phyloP scores from a whole-genome alignment of 2,113 vertebrate genomes.

The Hippopotamus amphibius region DNA sequence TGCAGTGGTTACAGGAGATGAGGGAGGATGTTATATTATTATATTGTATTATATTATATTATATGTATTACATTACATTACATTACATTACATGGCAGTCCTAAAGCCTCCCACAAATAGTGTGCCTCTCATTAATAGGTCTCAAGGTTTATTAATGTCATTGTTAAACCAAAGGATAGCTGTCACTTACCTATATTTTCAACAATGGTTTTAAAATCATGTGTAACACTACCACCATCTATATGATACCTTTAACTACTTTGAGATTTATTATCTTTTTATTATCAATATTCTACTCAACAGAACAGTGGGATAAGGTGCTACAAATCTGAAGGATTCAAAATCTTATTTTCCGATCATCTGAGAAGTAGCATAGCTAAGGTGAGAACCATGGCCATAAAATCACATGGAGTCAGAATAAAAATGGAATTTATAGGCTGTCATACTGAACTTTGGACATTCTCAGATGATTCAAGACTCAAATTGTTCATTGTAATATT shows the following conservation, averaged over 20 bases:
- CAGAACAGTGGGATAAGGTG: background rate
- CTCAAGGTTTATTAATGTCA: background rate
- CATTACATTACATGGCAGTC: background rate
- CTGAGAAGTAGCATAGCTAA: background rate
- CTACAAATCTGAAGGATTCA: background rate
- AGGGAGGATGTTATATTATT: background rate
- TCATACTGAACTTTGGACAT: background rate
- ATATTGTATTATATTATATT: background rate
- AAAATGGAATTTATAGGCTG: background rate
- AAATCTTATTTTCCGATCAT: background rate
- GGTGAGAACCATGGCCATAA: background rate
- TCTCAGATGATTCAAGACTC: background rate
- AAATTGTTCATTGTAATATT: background rate
- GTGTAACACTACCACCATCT: background rate
- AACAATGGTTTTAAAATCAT: slow-evolving; percentile 13
- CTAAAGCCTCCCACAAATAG: background rate
- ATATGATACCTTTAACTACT: background rate
- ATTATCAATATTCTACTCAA: background rate
- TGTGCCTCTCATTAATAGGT: background rate
- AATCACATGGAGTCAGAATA: background rate
- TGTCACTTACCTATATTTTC: background rate
- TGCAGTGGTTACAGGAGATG: background rate
- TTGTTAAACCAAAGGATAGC: background rate
- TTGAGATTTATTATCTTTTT: background rate
- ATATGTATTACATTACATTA: background rate